A percentile compares a stretch with the other conserved stretches of the same genome.
Evolutionary conservation across 2,888 invertebrate species (phyloP).

Genomic region (Cryptus armator): DNA sequence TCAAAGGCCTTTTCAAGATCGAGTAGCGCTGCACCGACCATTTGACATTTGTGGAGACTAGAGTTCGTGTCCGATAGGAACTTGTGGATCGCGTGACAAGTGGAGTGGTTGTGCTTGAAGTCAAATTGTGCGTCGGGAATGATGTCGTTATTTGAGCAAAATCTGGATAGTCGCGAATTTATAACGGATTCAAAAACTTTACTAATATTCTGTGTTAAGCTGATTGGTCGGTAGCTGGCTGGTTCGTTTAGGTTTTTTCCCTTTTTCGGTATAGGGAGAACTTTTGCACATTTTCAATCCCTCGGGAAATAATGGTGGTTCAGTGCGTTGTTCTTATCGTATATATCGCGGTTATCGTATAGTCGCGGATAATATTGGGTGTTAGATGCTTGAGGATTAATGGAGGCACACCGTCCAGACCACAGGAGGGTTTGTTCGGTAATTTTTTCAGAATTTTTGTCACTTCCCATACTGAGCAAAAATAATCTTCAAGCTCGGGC

Average conservation of each 20-base stretch:
- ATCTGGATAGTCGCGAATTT: no score
- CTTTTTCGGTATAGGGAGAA: constrained; percentile 61
- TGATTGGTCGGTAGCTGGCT: constrained; percentile 62
- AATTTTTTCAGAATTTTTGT: not conserved
- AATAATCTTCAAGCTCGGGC: not conserved
- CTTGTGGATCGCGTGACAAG: constrained; percentile 63
- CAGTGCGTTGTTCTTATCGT: constrained; percentile 59
- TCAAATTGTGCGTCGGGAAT: constrained; percentile 64
- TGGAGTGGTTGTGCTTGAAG: constrained; percentile 60
- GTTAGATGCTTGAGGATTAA: constrained; percentile 60
- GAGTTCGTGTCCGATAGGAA: constrained; percentile 35
- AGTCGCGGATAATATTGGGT: not conserved
- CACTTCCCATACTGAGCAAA: not conserved
- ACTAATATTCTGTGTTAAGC: constrained; percentile 54
- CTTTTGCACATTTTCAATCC: constrained; percentile 56
- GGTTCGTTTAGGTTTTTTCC: constrained; percentile 16
- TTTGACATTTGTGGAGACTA: constrained; percentile 22
- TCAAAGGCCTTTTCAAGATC: constrained; percentile 5
- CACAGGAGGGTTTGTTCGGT: constrained; percentile 51
- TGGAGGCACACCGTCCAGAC: constrained; percentile 55
- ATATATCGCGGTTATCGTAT: constrained; percentile 47
- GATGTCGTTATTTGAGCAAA: no score
- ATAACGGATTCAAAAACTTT: constrained; percentile 63
- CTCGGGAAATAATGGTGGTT: constrained; percentile 52
- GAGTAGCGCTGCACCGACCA: constrained; percentile 46